Conservation (phyloP, 2,113 vertebrate species). For the Monarcha castaneiventris region DNA sequence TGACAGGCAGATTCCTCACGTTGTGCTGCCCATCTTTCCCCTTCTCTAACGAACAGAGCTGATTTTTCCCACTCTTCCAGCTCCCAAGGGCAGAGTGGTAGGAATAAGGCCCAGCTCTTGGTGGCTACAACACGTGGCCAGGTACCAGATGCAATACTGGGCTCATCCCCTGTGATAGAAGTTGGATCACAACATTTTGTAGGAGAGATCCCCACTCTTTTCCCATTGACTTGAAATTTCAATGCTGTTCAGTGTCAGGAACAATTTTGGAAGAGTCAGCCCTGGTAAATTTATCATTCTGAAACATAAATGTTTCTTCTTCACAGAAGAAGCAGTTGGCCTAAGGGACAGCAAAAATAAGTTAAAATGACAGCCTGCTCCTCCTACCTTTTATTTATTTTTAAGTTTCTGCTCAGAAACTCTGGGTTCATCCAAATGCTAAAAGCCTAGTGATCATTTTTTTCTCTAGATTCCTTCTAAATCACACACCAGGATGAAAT, state of each 20-base stretch:
- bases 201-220: background rate
- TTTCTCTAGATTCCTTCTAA: background rate
- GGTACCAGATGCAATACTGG: background rate
- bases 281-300: background rate
- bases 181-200: background rate
- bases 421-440: conserved; percentile 39
- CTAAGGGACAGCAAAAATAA: conserved; percentile 29
- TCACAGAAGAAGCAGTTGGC: background rate
- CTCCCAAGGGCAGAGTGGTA: background rate
- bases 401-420: background rate
- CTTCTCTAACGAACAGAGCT: background rate
- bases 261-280: background rate
- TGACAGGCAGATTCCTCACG: background rate
- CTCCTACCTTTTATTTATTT: conserved; percentile 53
- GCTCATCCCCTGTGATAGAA: background rate
- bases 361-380: conserved; percentile 33
- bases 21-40: background rate
- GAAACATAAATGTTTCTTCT: conserved; percentile 10
- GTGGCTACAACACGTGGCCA: background rate
- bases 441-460: background rate
- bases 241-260: background rate
- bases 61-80: background rate
- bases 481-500: background rate
- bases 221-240: background rate
- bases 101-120: background rate